Evolutionary conservation across 2,888 invertebrate genomes (phyloP).

Genomic region (Agrilus mali): DNA sequence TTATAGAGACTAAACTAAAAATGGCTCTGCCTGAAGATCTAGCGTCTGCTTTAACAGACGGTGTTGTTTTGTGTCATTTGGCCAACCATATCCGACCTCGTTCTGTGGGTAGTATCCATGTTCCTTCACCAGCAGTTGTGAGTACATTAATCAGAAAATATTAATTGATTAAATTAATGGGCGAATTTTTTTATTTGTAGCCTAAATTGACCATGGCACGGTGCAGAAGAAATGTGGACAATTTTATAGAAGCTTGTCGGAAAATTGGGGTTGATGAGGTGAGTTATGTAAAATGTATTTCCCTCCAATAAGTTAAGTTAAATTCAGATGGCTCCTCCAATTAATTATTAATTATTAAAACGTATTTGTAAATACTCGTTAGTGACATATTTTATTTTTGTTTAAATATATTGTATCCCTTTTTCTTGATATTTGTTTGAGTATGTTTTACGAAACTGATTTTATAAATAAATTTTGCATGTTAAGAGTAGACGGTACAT

Average conservation of each 20-base stretch:
- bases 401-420: too few species aligned
- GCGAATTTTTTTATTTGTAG: conserved; percentile 40
- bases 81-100: conserved; percentile 87
- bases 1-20: conserved; percentile 80
- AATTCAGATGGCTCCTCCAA: too few species aligned
- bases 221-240: conserved; percentile 88
- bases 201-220: conserved; percentile 91
- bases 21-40: conserved; percentile 80
- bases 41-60: conserved; percentile 75
- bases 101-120: conserved; percentile 87
- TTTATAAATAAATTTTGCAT: too few species aligned
- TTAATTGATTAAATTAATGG: neutral
- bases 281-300: conserved; percentile 28
- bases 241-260: conserved; percentile 88
- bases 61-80: conserved; percentile 87
- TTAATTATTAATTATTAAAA: too few species aligned
- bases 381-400: too few species aligned
- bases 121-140: conserved; percentile 85
- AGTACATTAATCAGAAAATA: conserved; percentile 25
- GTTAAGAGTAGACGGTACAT: too few species aligned
- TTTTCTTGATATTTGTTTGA: too few species aligned
- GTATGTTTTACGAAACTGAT: too few species aligned
- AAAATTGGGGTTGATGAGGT: conserved; percentile 93
- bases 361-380: too few species aligned
- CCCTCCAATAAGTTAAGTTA: too few species aligned